Base-by-base conservation (phyloP, 2,888 invertebrate species). In the Antitype chi region DNA sequence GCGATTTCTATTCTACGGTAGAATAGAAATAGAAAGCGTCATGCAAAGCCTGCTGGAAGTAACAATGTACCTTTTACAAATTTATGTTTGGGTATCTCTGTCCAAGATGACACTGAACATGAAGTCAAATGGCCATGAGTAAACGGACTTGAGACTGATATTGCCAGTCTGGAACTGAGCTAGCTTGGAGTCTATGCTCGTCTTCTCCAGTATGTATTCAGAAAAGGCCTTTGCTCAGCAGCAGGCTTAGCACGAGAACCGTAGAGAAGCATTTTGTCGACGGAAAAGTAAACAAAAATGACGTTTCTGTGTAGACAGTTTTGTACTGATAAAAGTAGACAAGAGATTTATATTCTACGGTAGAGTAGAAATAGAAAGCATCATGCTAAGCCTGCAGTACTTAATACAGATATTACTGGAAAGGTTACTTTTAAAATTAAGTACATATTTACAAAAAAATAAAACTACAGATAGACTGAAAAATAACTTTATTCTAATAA, bases 401-500 rank as follows among this genome's bases (percentile, higher is more conserved):
- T 17, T 38, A 52, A 23, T 23, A 17, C 25, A 0, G n/a, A 11
- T 20, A 43, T 20, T 47, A n/a, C 1, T 63, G 17, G 47, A 63
- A 25, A 60, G 28, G 52, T 43, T 4, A 49, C 11, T 20, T 57
- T 32, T 28, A 57, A 52, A 55, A 6, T 47, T 25, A 53, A 9
- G 38, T 20, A 32, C 0, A 5, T 5, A 5, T 5, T 38, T 38
- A n/a, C n/a, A n/a, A n/a, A 38, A 38, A 93, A 95, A 94, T 94
- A 90, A 96, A 95, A 95, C 94, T 85, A 87, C 89, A 88, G 63
- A 73, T 80, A 91, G 95, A 95, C 95, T 95, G 95, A 95, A 96
- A 96, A 96, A 96, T 96, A 96, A 95, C 94, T 96, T 96, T 96
- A 96, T 95, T 96, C 95, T 96, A 96, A 93, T 93, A 93, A 94